phyloP scores from a whole-genome alignment of 2,113 vertebrate species.

The Terrapene triunguis region DNA sequence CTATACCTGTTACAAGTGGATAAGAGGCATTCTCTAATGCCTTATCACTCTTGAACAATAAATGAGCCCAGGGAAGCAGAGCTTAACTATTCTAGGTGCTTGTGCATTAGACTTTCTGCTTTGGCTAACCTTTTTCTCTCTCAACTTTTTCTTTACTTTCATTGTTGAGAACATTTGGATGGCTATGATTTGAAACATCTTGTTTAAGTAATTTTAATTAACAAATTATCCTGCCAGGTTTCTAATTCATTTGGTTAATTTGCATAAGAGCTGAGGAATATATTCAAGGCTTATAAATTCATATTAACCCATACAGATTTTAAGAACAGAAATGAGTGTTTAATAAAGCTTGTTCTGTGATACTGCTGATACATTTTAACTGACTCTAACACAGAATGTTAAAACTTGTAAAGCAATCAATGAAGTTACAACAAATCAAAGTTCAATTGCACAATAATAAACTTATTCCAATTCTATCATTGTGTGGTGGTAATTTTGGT shows the following conservation, averaged over 20 bases:
- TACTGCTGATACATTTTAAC: not conserved
- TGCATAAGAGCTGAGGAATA: not conserved
- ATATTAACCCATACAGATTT: not conserved
- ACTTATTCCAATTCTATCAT: not conserved
- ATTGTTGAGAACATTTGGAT: not conserved
- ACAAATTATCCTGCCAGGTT: not conserved
- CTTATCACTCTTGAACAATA: not conserved
- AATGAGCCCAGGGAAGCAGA: not conserved
- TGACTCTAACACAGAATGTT: not conserved
- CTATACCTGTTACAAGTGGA: not conserved
- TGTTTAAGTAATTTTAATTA: not conserved
- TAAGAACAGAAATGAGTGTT: not conserved
- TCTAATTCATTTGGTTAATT: not conserved
- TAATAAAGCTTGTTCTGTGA: not conserved
- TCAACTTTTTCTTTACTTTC: not conserved
- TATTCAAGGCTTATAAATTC: not conserved
- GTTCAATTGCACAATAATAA: not conserved
- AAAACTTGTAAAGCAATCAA: not conserved
- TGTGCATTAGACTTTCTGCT: not conserved
- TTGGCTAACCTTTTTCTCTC: not conserved
- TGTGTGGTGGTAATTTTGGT: not conserved
- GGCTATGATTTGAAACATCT: not conserved
- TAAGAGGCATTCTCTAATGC: constrained; percentile 11
- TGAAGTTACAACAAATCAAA: not conserved
- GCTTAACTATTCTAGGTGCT: not conserved